Base-by-base conservation (phyloP, 2,888 invertebrate genomes). In the Agrochola lota region DNA sequence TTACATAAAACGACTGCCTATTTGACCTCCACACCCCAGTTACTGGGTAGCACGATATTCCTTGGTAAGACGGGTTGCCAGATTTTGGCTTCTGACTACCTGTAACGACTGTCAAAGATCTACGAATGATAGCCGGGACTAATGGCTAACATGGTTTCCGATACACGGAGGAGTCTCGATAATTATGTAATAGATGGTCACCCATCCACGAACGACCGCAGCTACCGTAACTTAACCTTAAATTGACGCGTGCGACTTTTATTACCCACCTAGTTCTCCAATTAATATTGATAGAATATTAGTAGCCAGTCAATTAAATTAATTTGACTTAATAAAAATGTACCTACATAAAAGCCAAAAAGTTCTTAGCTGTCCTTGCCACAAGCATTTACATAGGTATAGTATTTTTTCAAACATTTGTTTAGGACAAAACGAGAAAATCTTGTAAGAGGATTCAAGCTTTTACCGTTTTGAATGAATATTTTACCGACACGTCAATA, bases 351-450 rank as follows among this genome's bases (percentile, higher is more conserved):
- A 57, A 62, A 35, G 9, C 7, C 49, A 20, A 62, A 71, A 63
- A 60, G 12, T 68, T 68, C 7, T 70, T 6, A 35, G 40, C 40
- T 64, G 11, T 60, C 62, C 43, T 74, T 62, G 11, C 46, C 60
- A 20, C 71, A 49, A 71, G 40, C 63, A 15, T 64, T 76, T 20
- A n/a, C n/a, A n/a, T n/a, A 49, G 26, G 3, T 55, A 43, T 55
- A 17, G 35, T 87, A 82, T 86, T 85, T 85, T 87, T 89, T 87
- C 85, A 89, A 91, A 90, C 88, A 88, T 91, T 90, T 89, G 77
- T 83, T 89, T 87, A 88, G 88, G 89, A 89, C 85, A 69, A 77
- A 76, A 68, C 52, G 69, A 66, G 79, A 74, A 79, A 86, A 88
- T 84, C 75, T 86, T 81, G 85, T 87, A 86, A 90, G 86, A 86